Evolutionary conservation across 2,113 vertebrate species (phyloP), one percentile per base, ranked within the genome.

Genomic region (Dascyllus trimaculatus): DNA sequence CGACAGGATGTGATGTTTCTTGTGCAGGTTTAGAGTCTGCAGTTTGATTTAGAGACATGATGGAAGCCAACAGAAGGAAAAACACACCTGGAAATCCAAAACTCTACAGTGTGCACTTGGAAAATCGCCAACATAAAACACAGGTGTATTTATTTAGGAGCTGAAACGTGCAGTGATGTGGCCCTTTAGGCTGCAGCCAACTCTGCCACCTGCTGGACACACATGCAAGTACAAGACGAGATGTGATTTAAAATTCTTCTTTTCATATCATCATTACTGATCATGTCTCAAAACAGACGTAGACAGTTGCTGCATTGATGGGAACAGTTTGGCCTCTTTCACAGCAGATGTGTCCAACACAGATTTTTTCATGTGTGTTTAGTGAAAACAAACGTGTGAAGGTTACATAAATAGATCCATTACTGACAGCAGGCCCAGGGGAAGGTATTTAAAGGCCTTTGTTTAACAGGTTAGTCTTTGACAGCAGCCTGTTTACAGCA

Each of bases 151-250:
- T 15, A 1, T 17, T 35, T 1, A 21, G 18, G 10, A 59, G 13
- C 4, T 45, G 5, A 32, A 63, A 62, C 22, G 8, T 62, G 21
- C 6, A 25, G 9, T 40, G 11, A 48, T 17, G 13, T 2, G n/a
- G 25, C 4, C 15, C 25, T 13, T 40, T 8, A 46, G 35, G 19
- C 51, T 75, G 1, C 13, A 1, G 14, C 11, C 46, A 61, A 59
- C 5, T 22, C 79, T 61, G 80, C 73, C 82, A 57, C 52, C 77
- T 88, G 63, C 64, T 84, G 84, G 78, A 74, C 17, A 53, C 15
- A 15, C 11, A 38, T 0, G 0, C 0, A 40, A 74, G 7, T 29
- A 25, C 24, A 77, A 2, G 18, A 19, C 15, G 26, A 5, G 0
- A 26, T 2, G 21, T 35, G 13, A 63, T 35, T 11, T 14, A 9